These are phyloP conservation scores for Chaetodon trifascialis DNA, from an alignment of 2,113 vertebrate genomes.

Conservation along the genomic window DNA sequence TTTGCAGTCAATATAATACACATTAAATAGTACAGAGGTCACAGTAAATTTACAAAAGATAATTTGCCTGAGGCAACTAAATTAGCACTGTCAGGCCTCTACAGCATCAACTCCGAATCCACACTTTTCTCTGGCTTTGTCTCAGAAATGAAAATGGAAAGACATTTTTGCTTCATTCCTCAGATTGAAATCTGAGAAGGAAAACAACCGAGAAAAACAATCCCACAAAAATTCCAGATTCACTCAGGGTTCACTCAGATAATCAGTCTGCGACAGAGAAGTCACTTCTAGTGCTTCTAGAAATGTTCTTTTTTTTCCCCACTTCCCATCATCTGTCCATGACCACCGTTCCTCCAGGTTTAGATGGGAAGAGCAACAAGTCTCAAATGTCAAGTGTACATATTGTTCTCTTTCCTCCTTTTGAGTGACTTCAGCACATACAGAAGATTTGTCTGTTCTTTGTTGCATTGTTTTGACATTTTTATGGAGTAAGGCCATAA, in stretches of 20 bases:
- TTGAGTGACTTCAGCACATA: slow-evolving; percentile 50
- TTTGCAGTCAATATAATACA: slow-evolving; percentile 82
- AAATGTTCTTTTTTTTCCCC: slow-evolving; percentile 19
- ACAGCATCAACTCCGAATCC: slow-evolving; percentile 47
- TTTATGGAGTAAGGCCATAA: slow-evolving; percentile 78
- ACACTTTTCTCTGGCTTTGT: slow-evolving; percentile 51
- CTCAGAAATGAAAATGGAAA: slow-evolving; percentile 49
- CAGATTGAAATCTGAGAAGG: slow-evolving; percentile 41
- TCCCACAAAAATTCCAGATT: slow-evolving; percentile 62
- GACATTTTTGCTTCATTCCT: slow-evolving; percentile 30
- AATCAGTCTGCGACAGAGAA: slow-evolving; percentile 61
- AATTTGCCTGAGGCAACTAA: slow-evolving; percentile 80
- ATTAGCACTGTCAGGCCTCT: slow-evolving; percentile 75
- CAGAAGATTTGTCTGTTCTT: slow-evolving; percentile 65
- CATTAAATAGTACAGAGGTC: slow-evolving; percentile 83
- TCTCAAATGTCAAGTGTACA: slow-evolving; percentile 67
- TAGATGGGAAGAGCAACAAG: slow-evolving; percentile 49
- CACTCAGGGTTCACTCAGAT: slow-evolving; percentile 42
- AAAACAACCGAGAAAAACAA: slow-evolving; percentile 61
- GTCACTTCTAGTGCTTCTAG: slow-evolving; percentile 49
- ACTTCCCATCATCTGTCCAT: slow-evolving; percentile 21
- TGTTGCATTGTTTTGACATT: slow-evolving; percentile 65
- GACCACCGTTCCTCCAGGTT: slow-evolving; percentile 45
- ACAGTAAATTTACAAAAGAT: slow-evolving; percentile 85
- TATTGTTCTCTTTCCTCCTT: slow-evolving; percentile 67